phyloP scores from a whole-genome alignment of 2,888 invertebrate species.

The Desoria tigrina region DNA sequence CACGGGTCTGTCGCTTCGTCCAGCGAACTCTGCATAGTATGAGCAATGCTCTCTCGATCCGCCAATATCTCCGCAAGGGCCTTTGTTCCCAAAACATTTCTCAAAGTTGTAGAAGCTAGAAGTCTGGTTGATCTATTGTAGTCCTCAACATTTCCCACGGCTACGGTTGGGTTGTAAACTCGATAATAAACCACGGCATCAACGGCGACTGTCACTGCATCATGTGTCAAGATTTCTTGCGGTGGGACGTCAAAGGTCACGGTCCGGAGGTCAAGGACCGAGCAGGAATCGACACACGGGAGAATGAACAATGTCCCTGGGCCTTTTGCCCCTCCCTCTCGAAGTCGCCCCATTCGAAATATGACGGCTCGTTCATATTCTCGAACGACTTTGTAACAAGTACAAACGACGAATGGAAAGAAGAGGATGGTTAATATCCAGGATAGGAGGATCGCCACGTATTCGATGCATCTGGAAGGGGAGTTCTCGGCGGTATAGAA shows the following conservation, averaged over 20 bases:
- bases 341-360: slow-evolving; percentile 60
- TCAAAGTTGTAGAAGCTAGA: slow-evolving; percentile 28
- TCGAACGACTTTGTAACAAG: slow-evolving; percentile 58
- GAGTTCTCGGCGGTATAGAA: slow-evolving; percentile 3
- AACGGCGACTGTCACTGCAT: slow-evolving; percentile 62
- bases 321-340: slow-evolving; percentile 61
- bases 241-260: slow-evolving; percentile 66
- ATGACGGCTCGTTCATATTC: slow-evolving; percentile 62
- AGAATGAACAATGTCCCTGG: slow-evolving; percentile 65
- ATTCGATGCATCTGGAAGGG: slow-evolving; percentile 30
- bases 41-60: slow-evolving; percentile 27
- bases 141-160: slow-evolving; percentile 62
- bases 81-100: slow-evolving; percentile 18
- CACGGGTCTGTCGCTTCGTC: slow-evolving; percentile 41
- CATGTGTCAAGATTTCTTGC: slow-evolving; percentile 61
- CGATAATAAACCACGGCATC: slow-evolving; percentile 57
- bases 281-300: slow-evolving; percentile 64
- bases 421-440: slow-evolving; percentile 32
- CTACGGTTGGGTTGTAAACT: slow-evolving; percentile 60
- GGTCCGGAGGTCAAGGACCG: slow-evolving; percentile 64
- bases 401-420: slow-evolving; percentile 30
- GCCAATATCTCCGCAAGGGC: slow-evolving; percentile 16
- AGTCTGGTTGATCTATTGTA: slow-evolving; percentile 45
- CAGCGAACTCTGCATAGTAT: slow-evolving; percentile 25
- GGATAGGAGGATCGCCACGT: slow-evolving; percentile 35